phyloP scores from a whole-genome alignment of 2,113 vertebrate genomes.

The Nannobrachium achirus region DNA sequence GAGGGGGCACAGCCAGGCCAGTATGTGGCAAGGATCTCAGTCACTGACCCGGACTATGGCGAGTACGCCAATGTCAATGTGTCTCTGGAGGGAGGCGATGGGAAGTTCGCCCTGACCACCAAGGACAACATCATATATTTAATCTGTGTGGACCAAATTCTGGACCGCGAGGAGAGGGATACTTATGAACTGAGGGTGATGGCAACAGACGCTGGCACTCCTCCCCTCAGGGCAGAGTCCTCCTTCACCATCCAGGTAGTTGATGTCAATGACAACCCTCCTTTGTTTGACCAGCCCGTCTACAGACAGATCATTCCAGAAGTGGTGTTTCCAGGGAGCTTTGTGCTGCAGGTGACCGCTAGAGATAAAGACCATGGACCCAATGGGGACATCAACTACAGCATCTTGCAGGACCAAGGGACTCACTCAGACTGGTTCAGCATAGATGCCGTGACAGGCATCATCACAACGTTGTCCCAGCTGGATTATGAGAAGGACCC shows the following conservation, averaged over 20 bases:
- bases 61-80: constrained; percentile 97
- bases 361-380: constrained; percentile 94
- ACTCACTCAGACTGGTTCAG: constrained; percentile 88
- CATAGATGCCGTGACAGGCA: constrained; percentile 90
- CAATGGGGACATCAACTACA: constrained; percentile 93
- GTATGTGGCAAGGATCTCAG: constrained; percentile 96
- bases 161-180: constrained; percentile 94
- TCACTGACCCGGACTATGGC: constrained; percentile 95
- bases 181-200: constrained; percentile 91
- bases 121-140: constrained; percentile 98
- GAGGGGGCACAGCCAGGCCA: constrained; percentile 96
- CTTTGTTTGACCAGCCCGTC: constrained; percentile 89
- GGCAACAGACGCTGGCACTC: constrained; percentile 92
- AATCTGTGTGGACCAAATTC: constrained; percentile 92
- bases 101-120: constrained; percentile 96
- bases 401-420: constrained; percentile 80
- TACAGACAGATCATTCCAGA: constrained; percentile 93
- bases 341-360: constrained; percentile 93
- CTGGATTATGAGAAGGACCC: constrained; percentile 95
- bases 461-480: constrained; percentile 89
- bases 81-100: constrained; percentile 94
- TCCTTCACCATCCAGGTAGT: constrained; percentile 91
- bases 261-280: constrained; percentile 95
- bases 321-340: constrained; percentile 93
- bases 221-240: constrained; percentile 91